Evolutionary conservation across 2,113 vertebrate genomes (phyloP), one percentile per base, ranked within the genome.

Genomic region (Pterophyllum scalare): DNA sequence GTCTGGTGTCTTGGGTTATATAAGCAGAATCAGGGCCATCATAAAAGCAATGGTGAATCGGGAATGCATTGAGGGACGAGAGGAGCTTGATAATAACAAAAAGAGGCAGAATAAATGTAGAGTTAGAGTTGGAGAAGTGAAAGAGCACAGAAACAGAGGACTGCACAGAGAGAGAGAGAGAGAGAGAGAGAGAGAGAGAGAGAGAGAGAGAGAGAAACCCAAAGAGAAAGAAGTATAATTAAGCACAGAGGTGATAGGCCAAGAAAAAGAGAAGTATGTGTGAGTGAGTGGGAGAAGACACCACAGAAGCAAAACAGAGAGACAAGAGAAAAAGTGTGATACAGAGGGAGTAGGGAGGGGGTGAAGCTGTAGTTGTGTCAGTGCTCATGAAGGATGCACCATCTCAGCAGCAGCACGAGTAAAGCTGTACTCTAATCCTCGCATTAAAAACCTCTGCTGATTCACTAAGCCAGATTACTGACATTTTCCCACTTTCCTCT

Each of bases 391-490:
- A 87, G 33, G 76, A 80, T 75, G 83, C 86, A 86, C 40, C 84
- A 88, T 88, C 82, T 82, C 86, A 87, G 83, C 85, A 84, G 87
- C 87, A 85, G 84, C 82, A 75, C 61, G 60, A 87, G 81, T 88
- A 91, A 93, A 89, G 89, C 89, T 79, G 22, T n/a, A 28, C 79
- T 81, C 75, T 94, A 95, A 95, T 94, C 93, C 92, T 65, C 20
- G 60, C 90, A 92, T 94, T 92, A 93, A 94, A 72, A 95, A 88
- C 92, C 82, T 80, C 84, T 80, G 90, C 87, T 84, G 89, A 93
- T 94, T 95, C 92, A 91, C 89, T 90, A 79, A 93, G 79, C 87
- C 82, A 94, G 94, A 94, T 95, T 95, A 94, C 83, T 77, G 76
- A 84, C 86, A 85, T 90, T 86, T 91, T 52, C 54, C 85, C 82